Evolutionary conservation across 30 jellyfish, hydroid and myxozoan genomes (phyloP), one percentile per base, ranked within the genome.

Genomic region (Nemopilema nomurai): DNA sequence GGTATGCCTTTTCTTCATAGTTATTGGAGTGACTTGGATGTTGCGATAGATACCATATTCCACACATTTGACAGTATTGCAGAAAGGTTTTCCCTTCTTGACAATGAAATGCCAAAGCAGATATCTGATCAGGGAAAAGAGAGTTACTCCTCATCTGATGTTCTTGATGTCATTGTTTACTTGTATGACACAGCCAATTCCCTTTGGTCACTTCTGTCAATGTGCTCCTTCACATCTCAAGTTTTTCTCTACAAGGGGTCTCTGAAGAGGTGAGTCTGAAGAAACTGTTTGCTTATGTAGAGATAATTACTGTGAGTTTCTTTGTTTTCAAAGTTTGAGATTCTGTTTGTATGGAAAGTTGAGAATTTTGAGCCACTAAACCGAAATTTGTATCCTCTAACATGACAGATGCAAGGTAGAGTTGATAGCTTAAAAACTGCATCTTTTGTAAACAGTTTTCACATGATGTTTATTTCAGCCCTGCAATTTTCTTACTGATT

Each of bases 11-110:
- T 30, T 69, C 32, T 67, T 67, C 33, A 17, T 30, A 91, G 97
- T 52, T 92, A 92, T 73, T 92, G 80, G 87, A 69, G 66, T 82
- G 98, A 92, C 63, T 50, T 92, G 19, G 84, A 57, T 24, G 67
- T 65, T 66, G 96, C 98, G 28, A 52, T 92, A 4, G 85, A 74
- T 24, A 79, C 91, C 7, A 62, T 92, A 41, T 52, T 83, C 67
- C 51, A 71, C 20, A 78, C 94, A 0, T 26, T 92, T 21, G 87
- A 74, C 41, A 85, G 76, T 16, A 81, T 91, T 16, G 62, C 85
- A 25, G 93, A 73, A 16, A 86, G 80, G 57, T 78, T 91, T 27
- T 49, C 76, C 9, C 67, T 74, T 41, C 8, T 52, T 27, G 62
- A 67, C 22, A 88, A 74, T 49, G 71, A 65, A 23, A n/a, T 62